Evolutionary conservation across 1,140 invertebrate species (phyloP).

Genomic region (Euwallacea similis): DNA sequence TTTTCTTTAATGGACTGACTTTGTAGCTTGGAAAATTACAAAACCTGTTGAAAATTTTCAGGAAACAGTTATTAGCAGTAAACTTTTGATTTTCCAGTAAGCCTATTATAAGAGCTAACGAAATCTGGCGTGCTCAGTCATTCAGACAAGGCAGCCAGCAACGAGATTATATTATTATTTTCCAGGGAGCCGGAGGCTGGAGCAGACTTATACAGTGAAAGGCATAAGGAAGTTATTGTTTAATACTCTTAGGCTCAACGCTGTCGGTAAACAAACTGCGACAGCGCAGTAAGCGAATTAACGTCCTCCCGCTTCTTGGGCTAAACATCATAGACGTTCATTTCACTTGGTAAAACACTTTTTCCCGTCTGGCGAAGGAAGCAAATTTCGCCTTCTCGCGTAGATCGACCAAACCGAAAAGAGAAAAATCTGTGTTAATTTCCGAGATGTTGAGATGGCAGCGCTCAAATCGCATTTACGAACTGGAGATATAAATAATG

Average conservation of each 20-base stretch:
- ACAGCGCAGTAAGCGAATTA: conserved; percentile 16
- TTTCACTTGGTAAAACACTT: neutral
- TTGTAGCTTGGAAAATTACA: too few species aligned
- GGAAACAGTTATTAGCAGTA: too few species aligned
- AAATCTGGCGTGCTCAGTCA: too few species aligned
- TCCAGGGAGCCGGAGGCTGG: too few species aligned
- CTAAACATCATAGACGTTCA: conserved; percentile 10
- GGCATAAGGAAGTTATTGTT: conserved; percentile 3
- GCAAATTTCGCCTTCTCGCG: neutral
- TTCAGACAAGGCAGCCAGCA: neutral
- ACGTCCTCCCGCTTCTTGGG: conserved; percentile 1
- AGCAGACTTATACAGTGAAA: neutral
- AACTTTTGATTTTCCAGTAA: too few species aligned
- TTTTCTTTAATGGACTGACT: too few species aligned
- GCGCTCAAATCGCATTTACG: conserved; percentile 11
- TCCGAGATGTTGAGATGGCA: conserved; percentile 1
- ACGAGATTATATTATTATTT: neutral
- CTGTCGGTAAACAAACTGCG: neutral
- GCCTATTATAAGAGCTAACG: too few species aligned
- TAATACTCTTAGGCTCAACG: conserved; percentile 1
- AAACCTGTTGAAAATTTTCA: too few species aligned
- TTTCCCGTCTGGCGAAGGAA: neutral
- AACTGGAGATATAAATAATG: conserved; percentile 24
- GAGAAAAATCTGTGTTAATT: neutral
- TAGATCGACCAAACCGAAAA: neutral